Evolutionary conservation across 2,797 vertebrate genomes (phyloP).

Genomic region (Propithecus perrieri): DNA sequence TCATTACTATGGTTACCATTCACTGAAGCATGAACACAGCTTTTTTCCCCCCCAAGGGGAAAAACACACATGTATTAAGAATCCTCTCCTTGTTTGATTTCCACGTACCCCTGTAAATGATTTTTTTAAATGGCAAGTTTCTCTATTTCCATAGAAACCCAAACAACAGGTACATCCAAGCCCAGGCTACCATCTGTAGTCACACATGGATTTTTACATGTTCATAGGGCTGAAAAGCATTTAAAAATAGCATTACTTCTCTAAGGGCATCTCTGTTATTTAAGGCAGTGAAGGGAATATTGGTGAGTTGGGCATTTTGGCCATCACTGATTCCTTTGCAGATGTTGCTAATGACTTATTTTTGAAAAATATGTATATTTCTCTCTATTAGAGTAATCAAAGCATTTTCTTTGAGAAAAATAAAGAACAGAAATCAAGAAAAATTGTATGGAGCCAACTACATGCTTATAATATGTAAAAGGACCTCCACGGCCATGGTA

Average conservation of each 20-base stretch:
- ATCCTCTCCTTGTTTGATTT: constrained; percentile 8
- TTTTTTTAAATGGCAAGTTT: not conserved
- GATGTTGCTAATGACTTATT: not conserved
- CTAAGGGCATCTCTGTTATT: not conserved
- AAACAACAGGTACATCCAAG: constrained; percentile 19
- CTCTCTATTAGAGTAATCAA: not conserved
- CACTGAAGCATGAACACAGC: not conserved
- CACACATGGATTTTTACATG: not conserved
- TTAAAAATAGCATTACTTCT: not conserved
- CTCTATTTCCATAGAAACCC: constrained; percentile 52
- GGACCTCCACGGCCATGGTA: not conserved
- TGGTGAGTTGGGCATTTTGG: not conserved
- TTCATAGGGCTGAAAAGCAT: not conserved
- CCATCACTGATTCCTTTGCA: not conserved
- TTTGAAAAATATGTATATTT: constrained; percentile 5
- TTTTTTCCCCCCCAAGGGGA: not conserved
- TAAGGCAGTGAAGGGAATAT: not conserved
- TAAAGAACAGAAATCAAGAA: not conserved
- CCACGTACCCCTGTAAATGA: not conserved
- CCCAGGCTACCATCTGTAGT: not conserved
- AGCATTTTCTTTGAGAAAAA: not conserved
- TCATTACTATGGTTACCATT: not conserved
- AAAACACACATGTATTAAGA: not conserved
- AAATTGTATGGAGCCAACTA: not conserved
- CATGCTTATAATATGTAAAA: not conserved